Evolutionary conservation across 2,113 vertebrate species (phyloP).

Genomic region (Myrmecobius fasciatus): DNA sequence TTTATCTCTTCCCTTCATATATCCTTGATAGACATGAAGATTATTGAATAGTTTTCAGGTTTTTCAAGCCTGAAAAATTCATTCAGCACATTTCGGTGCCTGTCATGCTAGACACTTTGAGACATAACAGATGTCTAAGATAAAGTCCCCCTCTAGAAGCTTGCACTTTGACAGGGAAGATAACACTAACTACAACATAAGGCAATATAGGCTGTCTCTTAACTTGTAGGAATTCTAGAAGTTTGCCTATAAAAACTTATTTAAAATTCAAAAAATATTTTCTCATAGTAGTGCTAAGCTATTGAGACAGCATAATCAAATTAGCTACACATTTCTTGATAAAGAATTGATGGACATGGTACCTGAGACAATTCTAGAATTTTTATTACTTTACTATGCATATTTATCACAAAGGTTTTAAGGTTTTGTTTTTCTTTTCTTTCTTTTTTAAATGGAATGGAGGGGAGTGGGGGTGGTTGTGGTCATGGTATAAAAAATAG

Average conservation of each 20-base stretch:
- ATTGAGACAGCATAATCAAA: background rate
- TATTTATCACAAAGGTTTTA: background rate
- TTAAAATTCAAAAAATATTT: background rate
- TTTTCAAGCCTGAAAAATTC: background rate
- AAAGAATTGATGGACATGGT: background rate
- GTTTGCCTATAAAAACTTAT: background rate
- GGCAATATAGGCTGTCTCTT: background rate
- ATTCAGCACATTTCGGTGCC: background rate
- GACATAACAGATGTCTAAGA: background rate
- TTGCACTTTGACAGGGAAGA: background rate
- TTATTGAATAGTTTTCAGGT: background rate
- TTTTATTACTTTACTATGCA: background rate
- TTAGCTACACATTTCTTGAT: background rate
- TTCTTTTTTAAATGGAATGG: background rate
- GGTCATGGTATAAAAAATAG: background rate
- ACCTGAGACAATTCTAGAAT: background rate
- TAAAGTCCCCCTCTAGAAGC: background rate
- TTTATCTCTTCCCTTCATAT: background rate
- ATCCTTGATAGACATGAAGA: background rate
- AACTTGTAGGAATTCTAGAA: background rate
- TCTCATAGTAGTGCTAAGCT: background rate
- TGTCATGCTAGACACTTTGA: background rate
- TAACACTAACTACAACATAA: background rate
- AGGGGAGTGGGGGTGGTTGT: too few species aligned
- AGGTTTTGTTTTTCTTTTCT: background rate